Evolutionary conservation across 2,113 vertebrate genomes (phyloP).

Genomic region (Cinclus mexicanus): DNA sequence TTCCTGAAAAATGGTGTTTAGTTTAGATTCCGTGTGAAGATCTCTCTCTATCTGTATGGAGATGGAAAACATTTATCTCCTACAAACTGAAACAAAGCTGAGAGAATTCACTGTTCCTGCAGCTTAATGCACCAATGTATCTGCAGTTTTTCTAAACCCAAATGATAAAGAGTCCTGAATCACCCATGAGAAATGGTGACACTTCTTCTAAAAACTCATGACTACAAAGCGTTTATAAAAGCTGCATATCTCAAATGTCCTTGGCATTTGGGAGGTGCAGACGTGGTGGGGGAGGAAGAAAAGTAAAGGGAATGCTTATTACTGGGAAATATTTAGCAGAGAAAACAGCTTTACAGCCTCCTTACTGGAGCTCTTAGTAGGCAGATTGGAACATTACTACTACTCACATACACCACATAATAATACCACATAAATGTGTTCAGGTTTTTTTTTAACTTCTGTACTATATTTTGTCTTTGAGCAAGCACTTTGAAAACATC

Average conservation of each 20-base stretch:
- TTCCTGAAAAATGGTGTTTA: background rate
- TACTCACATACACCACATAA: background rate
- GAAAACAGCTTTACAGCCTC: background rate
- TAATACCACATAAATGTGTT: background rate
- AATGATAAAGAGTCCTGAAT: background rate
- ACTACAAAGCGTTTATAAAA: background rate
- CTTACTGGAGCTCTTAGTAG: background rate
- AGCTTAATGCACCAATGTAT: background rate
- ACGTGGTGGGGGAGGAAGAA: background rate
- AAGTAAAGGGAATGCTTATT: background rate
- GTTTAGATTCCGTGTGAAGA: background rate
- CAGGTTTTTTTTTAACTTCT: background rate
- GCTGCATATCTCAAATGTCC: background rate
- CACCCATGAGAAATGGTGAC: background rate
- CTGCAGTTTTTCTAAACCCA: background rate
- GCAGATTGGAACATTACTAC: background rate
- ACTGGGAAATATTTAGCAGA: background rate
- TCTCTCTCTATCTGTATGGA: background rate
- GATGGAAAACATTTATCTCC: background rate
- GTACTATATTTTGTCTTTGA: background rate
- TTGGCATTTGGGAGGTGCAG: background rate
- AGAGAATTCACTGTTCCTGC: background rate
- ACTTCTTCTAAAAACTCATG: background rate
- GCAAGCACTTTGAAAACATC: background rate
- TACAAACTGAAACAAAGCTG: background rate